These are phyloP conservation scores for Oreamnos americanus DNA, from an alignment of 2,113 vertebrate species.

Conservation along the genomic window DNA sequence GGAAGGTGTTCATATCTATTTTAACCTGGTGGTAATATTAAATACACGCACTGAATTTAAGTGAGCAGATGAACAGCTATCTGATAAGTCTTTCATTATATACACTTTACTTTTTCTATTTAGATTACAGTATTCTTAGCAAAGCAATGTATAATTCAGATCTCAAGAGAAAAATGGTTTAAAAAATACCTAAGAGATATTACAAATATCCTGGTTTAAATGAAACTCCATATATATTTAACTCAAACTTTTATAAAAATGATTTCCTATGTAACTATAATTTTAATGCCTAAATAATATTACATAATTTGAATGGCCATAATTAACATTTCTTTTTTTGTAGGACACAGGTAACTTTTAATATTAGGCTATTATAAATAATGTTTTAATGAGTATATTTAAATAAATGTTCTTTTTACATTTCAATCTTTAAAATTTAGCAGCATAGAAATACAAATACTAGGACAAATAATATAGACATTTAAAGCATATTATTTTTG, in stretches of 20 bases:
- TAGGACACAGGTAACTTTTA: background rate
- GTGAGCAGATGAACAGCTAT: slow-evolving; percentile 30
- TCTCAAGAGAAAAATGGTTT: background rate
- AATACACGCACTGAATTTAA: slow-evolving; percentile 53
- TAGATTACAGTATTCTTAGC: slow-evolving; percentile 53
- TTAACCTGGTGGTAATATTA: slow-evolving; percentile 18
- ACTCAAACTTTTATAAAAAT: background rate
- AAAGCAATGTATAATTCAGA: slow-evolving; percentile 60
- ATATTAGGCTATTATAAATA: background rate
- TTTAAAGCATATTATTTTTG: background rate
- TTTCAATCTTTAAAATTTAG: background rate
- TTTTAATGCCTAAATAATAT: background rate
- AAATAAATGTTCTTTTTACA: background rate
- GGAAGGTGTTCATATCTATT: slow-evolving; percentile 30
- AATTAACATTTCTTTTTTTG: background rate
- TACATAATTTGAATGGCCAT: background rate
- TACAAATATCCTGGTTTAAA: background rate
- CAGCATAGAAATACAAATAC: background rate
- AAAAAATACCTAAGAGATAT: slow-evolving; percentile 26
- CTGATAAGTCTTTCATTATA: slow-evolving; percentile 48
- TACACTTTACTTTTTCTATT: slow-evolving; percentile 46
- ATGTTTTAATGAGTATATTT: background rate
- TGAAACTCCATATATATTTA: background rate
- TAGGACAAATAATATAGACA: background rate
- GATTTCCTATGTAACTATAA: background rate